phyloP scores from a whole-genome alignment of 2,113 vertebrate species.

The Colinus virginianus region DNA sequence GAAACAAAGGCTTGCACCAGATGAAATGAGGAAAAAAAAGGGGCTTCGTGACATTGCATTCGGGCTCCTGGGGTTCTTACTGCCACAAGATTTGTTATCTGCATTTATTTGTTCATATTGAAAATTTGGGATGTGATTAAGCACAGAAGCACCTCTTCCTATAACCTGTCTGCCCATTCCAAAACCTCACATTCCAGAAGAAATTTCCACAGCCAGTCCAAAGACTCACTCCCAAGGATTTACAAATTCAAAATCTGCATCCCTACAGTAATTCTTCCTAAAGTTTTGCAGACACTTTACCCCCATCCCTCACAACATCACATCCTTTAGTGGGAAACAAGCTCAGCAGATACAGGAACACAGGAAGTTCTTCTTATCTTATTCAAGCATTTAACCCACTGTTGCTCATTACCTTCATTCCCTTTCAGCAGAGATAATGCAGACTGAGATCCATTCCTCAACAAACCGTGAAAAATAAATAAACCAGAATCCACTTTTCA shows the following conservation, averaged over 20 bases:
- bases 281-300: not conserved
- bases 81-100: not conserved
- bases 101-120: not conserved
- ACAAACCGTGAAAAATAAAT: not conserved
- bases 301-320: not conserved
- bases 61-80: not conserved
- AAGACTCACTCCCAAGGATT: not conserved
- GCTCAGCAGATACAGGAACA: not conserved
- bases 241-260: not conserved
- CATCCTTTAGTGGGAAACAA: not conserved
- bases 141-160: not conserved
- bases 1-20: not conserved
- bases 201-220: not conserved
- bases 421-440: not conserved
- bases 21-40: not conserved
- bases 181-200: not conserved
- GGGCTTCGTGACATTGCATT: not conserved
- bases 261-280: not conserved
- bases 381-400: not conserved
- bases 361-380: not conserved
- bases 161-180: not conserved
- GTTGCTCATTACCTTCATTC: not conserved
- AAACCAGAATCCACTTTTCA: constrained; percentile 32
- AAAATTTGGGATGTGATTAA: not conserved
- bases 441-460: not conserved